phyloP scores from a whole-genome alignment of 2,113 vertebrate species.

The Dendropsophus ebraccatus region DNA sequence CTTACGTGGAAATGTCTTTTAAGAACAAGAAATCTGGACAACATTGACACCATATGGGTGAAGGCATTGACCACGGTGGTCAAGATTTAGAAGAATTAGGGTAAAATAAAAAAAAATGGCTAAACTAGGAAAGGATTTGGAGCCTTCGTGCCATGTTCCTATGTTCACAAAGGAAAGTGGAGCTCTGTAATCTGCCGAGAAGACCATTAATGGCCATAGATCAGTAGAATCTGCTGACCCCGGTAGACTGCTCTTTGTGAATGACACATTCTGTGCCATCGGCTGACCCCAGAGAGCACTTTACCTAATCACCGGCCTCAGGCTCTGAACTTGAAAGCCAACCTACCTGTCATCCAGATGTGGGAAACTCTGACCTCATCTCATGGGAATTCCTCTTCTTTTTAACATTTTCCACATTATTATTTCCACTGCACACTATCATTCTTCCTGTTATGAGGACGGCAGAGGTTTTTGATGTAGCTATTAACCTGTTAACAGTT shows the following conservation, averaged over 20 bases:
- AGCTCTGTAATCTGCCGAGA: background rate
- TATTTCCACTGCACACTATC: slow-evolving; percentile 10
- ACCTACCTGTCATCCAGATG: slow-evolving; percentile 47
- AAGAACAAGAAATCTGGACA: background rate
- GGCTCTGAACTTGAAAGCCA: slow-evolving; percentile 41
- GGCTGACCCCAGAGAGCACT: slow-evolving; percentile 38
- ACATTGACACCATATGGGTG: background rate
- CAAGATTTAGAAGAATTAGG: background rate
- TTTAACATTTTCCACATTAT: slow-evolving; percentile 45
- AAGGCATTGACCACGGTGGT: background rate
- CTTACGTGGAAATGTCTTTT: too few relatives aligned
- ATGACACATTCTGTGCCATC: slow-evolving; percentile 29
- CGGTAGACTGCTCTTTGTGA: slow-evolving; percentile 2
- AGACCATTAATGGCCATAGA: slow-evolving; percentile 18
- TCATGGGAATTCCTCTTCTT: slow-evolving; percentile 33
- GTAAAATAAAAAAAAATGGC: background rate
- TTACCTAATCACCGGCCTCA: slow-evolving; percentile 35
- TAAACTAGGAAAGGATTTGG: background rate
- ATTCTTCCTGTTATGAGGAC: slow-evolving; percentile 1
- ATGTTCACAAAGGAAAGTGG: slow-evolving; percentile 4
- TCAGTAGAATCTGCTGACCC: slow-evolving; percentile 25
- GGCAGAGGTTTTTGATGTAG: background rate
- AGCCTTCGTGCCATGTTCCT: background rate
- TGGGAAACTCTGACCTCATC: slow-evolving; percentile 42
- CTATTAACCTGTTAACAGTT: slow-evolving; percentile 9